A percentile compares a stretch with the other conserved stretches of the same genome.
Conservation (phyloP, 2,113 vertebrate species). For the Falco punctatus region DNA sequence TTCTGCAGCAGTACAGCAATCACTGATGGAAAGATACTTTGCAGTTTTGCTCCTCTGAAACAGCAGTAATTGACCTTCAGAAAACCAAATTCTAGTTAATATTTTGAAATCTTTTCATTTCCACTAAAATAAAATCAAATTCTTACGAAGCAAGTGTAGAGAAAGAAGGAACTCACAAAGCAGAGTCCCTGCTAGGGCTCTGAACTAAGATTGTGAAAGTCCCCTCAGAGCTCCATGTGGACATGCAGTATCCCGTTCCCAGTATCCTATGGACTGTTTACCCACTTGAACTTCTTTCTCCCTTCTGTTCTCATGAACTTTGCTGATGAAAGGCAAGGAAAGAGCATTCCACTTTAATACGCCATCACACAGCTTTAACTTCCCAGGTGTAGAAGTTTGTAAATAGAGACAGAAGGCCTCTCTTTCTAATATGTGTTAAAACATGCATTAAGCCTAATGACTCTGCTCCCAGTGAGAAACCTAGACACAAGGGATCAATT, state of each 20-base stretch:
- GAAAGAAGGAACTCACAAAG: background rate
- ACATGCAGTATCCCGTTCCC: background rate
- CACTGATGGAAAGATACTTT: background rate
- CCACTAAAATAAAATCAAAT: background rate
- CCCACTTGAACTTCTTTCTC: background rate
- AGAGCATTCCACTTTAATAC: background rate
- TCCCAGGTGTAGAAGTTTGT: background rate
- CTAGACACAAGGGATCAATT: background rate
- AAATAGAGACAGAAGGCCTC: accelerated
- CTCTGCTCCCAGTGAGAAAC: background rate
- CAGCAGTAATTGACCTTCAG: background rate
- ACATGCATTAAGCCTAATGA: accelerated
- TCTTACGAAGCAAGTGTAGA: background rate
- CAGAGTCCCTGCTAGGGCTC: background rate
- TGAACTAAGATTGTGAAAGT: background rate
- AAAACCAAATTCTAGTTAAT: background rate
- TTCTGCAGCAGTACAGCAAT: background rate
- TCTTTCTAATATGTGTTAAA: background rate
- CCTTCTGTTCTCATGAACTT: background rate
- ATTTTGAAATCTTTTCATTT: background rate
- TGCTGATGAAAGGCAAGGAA: background rate
- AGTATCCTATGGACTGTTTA: background rate
- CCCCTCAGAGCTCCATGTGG: background rate
- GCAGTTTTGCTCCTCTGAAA: background rate
- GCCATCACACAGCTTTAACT: background rate